Evolutionary conservation across 2,888 invertebrate genomes (phyloP).

Genomic region (Rhimphoctona megacephalus): DNA sequence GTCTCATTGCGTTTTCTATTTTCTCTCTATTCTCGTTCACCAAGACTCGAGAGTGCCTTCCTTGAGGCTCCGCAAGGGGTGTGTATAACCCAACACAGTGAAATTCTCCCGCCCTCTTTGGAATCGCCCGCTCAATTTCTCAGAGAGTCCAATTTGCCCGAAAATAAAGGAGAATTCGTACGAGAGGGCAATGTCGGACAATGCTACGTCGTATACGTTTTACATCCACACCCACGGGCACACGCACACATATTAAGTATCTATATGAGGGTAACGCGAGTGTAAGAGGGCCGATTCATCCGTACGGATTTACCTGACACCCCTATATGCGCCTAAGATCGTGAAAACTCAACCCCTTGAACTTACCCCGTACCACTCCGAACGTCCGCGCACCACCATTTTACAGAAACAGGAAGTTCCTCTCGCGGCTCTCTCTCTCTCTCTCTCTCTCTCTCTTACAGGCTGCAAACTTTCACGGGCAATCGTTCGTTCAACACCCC

Average conservation of each 20-base stretch:
- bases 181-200: slow-evolving; percentile 26
- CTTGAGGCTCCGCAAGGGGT: slow-evolving; percentile 14
- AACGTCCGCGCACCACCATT: not conserved
- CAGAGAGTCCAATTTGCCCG: slow-evolving; percentile 81
- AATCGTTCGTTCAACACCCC: slow-evolving; percentile 22
- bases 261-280: not conserved
- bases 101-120: slow-evolving; percentile 24
- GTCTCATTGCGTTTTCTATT: slow-evolving; percentile 53
- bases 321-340: not conserved
- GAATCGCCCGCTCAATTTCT: slow-evolving; percentile 76
- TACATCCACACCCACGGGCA: no score
- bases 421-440: not conserved
- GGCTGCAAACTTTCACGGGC: slow-evolving; percentile 23
- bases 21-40: slow-evolving; percentile 32
- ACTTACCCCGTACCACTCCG: not conserved
- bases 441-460: no score
- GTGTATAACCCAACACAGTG: slow-evolving; percentile 53
- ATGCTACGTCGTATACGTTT: slow-evolving; percentile 10
- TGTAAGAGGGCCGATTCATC: slow-evolving; percentile 70
- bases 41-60: slow-evolving; percentile 16
- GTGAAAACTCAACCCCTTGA: not conserved
- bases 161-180: slow-evolving; percentile 72
- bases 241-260: no score
- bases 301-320: slow-evolving; percentile 73
- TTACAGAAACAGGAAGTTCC: slow-evolving; percentile 3